Evolutionary conservation across 2,113 vertebrate genomes (phyloP).

Genomic region (Entelurus aequoreus): DNA sequence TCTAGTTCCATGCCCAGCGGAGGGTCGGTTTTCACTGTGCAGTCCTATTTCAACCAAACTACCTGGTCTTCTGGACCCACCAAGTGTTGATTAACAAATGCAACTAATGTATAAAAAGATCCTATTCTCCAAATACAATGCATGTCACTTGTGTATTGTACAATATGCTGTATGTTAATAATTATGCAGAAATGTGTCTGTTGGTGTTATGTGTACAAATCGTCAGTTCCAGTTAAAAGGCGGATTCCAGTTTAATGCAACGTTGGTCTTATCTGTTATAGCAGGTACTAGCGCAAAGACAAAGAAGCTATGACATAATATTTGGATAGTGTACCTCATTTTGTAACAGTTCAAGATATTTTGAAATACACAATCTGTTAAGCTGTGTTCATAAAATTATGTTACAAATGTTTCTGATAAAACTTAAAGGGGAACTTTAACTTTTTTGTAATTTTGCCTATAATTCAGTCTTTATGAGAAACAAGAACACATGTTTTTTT

Average conservation of each 20-base stretch:
- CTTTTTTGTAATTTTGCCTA: too few relatives aligned
- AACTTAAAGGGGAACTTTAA: too few relatives aligned
- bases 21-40: conserved; percentile 48
- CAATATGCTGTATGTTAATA: conserved; percentile 33
- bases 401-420: not conserved
- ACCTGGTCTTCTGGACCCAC: conserved; percentile 29
- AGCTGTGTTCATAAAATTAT: not conserved
- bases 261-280: conserved; percentile 12
- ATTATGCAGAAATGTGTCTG: conserved; percentile 43
- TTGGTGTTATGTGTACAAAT: conserved; percentile 26
- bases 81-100: conserved; percentile 35
- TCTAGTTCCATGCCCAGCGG: conserved; percentile 14
- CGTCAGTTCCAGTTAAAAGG: conserved; percentile 1
- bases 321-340: too few relatives aligned
- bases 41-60: conserved; percentile 47
- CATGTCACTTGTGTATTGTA: conserved; percentile 45
- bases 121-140: conserved; percentile 37
- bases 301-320: too few relatives aligned
- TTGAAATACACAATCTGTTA: too few relatives aligned
- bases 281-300: too few relatives aligned
- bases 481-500: too few relatives aligned
- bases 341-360: too few relatives aligned
- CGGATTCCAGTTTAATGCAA: conserved; percentile 5
- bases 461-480: too few relatives aligned
- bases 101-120: conserved; percentile 15